Base-by-base conservation (phyloP, 2,797 vertebrate species). In the Cossypha heuglini region DNA sequence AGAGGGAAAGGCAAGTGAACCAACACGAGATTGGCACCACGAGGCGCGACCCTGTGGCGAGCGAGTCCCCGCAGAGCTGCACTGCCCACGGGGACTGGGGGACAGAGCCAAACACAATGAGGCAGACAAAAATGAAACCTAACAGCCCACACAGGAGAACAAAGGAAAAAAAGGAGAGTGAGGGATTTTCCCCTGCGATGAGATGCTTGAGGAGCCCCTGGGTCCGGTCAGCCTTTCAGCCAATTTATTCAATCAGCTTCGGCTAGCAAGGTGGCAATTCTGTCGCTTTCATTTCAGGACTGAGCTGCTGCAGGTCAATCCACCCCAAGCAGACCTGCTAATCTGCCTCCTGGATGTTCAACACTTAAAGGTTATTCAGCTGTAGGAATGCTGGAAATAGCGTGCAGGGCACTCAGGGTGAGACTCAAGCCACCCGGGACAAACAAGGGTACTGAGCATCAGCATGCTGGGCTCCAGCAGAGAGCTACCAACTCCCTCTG, bases 221-320 rank as follows among this genome's bases (percentile, higher is more conserved):
- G 16, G 83, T 55, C 52, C 16, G 0, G 79, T n/a, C 93, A 85
- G 86, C 75, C 90, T 94, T 96, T 88, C 86, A 93, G 93, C 93
- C 96, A 96, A 96, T 96, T 96, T 96, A 86, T 92, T 94, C 94
- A 94, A 95, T 97, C 88, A 95, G 91, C 43, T 88, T 88, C 13
- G 79, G 83, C 81, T 87, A 95, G 90, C 78, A 31, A 93, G 89
- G 96, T 95, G 95, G 89, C 79, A 85, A 95, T 16, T 69, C 72
- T 0, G 7, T 86, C 52, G 1, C 83, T 92, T 95, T 88, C 84
- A 91, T 90, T 95, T 94, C 75, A 88, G 69, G 75, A 42, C 77
- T 51, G 61, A 86, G 45, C 75, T 62, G 63, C 86, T 81, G 71
- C 6, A 3, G 90, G 92, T 90, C 93, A 94, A 61, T 61, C 79